These are phyloP conservation scores for Colletes latitarsis DNA, from an alignment of 1,140 invertebrate genomes.

Conservation along the genomic window DNA sequence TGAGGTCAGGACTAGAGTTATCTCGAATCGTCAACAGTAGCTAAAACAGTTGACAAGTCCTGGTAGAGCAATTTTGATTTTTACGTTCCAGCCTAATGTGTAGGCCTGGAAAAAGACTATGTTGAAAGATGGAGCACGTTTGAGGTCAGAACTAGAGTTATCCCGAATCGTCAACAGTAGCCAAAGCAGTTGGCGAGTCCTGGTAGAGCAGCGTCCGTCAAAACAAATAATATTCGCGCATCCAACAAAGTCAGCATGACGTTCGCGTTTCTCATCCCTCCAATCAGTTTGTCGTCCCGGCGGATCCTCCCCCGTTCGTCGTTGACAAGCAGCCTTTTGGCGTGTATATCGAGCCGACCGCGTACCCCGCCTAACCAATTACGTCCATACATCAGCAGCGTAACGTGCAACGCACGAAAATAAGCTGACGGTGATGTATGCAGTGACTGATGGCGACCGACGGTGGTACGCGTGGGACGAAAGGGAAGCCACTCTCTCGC, in stretches of 20 bases:
- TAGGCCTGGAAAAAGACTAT: no score
- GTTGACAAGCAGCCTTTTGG: conserved; percentile 49
- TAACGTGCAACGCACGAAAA: conserved; percentile 67
- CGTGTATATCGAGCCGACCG: conserved; percentile 59
- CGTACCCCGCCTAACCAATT: conserved; percentile 77
- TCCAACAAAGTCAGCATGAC: conserved; percentile 33
- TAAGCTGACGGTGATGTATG: conserved; percentile 79
- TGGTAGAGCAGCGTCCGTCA: neutral
- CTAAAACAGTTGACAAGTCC: no score
- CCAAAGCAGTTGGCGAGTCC: no score
- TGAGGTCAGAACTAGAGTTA: no score
- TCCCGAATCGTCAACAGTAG: no score
- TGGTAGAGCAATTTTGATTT: no score
- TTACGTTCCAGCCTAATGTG: no score
- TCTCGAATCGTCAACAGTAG: no score
- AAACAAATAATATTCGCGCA: neutral
- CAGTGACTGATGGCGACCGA: conserved; percentile 55
- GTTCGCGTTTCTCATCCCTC: conserved; percentile 11
- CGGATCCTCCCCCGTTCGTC: neutral
- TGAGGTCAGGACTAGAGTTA: no score
- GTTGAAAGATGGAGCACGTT: no score
- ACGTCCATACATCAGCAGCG: conserved; percentile 73
- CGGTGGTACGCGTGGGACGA: conserved; percentile 47
- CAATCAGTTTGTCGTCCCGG: conserved; percentile 26
- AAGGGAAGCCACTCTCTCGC: conserved; percentile 41